phyloP scores from a whole-genome alignment of 2,888 invertebrate species.

The Listrodromus nycthemerus region DNA sequence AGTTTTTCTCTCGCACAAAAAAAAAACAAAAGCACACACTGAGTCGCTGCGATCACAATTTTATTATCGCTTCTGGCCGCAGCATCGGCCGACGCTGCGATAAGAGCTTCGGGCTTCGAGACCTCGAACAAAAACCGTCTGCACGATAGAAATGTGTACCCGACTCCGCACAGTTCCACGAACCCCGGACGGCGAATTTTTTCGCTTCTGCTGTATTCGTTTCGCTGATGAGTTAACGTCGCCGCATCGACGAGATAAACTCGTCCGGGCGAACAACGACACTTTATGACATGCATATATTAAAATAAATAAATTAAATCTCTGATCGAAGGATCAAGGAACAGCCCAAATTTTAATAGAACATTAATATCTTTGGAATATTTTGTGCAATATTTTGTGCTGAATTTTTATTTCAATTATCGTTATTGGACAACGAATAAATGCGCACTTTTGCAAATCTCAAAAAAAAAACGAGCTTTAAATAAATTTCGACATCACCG shows the following conservation, averaged over 20 bases:
- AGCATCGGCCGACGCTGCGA: slow-evolving; percentile 46
- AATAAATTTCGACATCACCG: not conserved
- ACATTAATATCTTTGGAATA: not conserved
- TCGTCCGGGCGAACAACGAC: not conserved
- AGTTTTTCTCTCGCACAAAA: slow-evolving; percentile 21
- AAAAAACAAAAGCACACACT: not conserved
- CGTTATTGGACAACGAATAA: not conserved
- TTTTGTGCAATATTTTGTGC: no score
- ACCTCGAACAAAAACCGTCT: slow-evolving; percentile 50
- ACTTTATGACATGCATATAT: not conserved
- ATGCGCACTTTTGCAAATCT: not conserved
- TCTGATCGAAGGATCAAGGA: not conserved
- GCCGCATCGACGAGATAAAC: not conserved
- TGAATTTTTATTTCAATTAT: not conserved
- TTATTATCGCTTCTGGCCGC: slow-evolving; percentile 39
- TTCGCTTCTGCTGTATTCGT: slow-evolving; percentile 9
- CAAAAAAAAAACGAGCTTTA: not conserved
- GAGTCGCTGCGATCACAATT: slow-evolving; percentile 34
- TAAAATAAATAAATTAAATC: not conserved
- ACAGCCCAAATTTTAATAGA: not conserved
- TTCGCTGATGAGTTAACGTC: not conserved
- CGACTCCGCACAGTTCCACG: slow-evolving; percentile 36
- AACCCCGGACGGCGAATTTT: not conserved
- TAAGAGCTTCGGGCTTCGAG: slow-evolving; percentile 43
- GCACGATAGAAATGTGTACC: slow-evolving; percentile 58